Percentiles rank a stretch among this genome's conserved stretches.
Evolutionary conservation across 2,888 invertebrate genomes (phyloP).

Genomic region (Apamea anceps): DNA sequence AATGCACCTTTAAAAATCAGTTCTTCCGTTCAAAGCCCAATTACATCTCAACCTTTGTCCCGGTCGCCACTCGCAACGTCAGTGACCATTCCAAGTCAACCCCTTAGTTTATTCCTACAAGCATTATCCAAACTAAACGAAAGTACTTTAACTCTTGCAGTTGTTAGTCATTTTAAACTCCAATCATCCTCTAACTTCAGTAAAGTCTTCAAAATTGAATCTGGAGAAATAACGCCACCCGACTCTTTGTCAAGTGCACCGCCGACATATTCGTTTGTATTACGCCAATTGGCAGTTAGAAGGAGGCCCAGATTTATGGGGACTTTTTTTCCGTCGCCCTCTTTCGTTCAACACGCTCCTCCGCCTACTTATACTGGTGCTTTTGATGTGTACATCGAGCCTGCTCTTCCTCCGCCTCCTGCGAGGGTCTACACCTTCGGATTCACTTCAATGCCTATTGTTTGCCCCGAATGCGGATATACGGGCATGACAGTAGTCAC

Average conservation of each 20-base stretch:
- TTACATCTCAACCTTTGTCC: constrained; percentile 53
- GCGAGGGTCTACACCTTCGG: constrained; percentile 80
- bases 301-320: constrained; percentile 84
- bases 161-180: constrained; percentile 65
- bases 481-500: constrained; percentile 80
- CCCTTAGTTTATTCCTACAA: constrained; percentile 79
- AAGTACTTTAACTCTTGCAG: constrained; percentile 72
- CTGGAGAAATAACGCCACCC: constrained; percentile 79
- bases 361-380: constrained; percentile 86
- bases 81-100: constrained; percentile 70
- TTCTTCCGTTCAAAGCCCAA: constrained; percentile 58
- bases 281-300: constrained; percentile 81
- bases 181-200: constrained; percentile 43
- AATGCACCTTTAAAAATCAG: constrained; percentile 65
- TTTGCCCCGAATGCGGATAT: constrained; percentile 85
- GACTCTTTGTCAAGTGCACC: constrained; percentile 84
- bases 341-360: constrained; percentile 84
- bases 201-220: constrained; percentile 50
- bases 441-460: constrained; percentile 80
- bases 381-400: constrained; percentile 85
- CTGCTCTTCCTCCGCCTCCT: constrained; percentile 76
- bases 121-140: constrained; percentile 81
- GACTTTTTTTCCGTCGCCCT: constrained; percentile 86
- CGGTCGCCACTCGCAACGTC: constrained; percentile 70
- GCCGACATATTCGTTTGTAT: constrained; percentile 86